phyloP scores from a whole-genome alignment of 2,888 invertebrate genomes.

The Miltochrista miniata region DNA sequence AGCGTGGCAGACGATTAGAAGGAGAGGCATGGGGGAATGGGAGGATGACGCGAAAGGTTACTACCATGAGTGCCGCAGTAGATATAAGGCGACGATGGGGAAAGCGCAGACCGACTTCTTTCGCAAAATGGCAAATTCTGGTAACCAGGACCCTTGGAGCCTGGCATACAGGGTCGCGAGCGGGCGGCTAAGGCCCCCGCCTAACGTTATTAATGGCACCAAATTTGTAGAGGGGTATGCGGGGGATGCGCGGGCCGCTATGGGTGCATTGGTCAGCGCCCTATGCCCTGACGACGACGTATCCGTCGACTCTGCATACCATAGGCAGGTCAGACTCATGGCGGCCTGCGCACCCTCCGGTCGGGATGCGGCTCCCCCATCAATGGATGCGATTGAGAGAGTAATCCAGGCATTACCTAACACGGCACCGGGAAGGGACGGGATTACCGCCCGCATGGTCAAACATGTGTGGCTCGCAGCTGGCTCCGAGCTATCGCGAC shows the following conservation, averaged over 20 bases:
- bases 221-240: conserved; percentile 6
- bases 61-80: background rate
- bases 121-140: background rate
- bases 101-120: background rate
- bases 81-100: background rate
- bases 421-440: conserved; percentile 13
- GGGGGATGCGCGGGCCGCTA: conserved; percentile 11
- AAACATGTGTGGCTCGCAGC: background rate
- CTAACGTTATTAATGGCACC: conserved; percentile 20
- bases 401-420: conserved; percentile 31
- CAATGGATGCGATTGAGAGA: no score
- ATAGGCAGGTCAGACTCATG: no score
- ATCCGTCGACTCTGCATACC: no score
- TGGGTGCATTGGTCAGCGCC: background rate
- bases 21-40: no score
- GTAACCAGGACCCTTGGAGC: conserved; percentile 18
- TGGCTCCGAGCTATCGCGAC: background rate
- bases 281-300: no score
- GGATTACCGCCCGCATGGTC: background rate
- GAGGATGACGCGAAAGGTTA: no score
- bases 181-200: conserved; percentile 25
- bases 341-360: no score
- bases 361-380: no score
- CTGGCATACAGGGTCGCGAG: conserved; percentile 27
- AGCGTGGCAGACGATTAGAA: no score